Evolutionary conservation across 2,797 vertebrate species (phyloP), one percentile per base, ranked within the genome.

Genomic region (Cercopithecus mitis): DNA sequence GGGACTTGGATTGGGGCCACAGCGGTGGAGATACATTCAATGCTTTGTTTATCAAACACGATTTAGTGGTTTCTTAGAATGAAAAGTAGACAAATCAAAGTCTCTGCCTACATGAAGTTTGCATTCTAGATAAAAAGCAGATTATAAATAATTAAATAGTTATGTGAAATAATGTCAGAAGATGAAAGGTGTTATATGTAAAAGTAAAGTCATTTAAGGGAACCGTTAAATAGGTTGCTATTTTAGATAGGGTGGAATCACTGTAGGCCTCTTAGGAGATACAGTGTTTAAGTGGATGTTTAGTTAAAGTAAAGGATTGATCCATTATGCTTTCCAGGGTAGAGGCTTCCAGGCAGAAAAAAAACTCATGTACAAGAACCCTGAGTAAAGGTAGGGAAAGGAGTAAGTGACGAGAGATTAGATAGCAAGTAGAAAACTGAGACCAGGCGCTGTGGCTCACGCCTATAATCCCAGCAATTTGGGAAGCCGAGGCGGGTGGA

Each of bases 401-500:
- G 8, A 67, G 7, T 61, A 22, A 24, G 67, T 73, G 14, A 47
- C 1, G 27, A 25, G 41, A 75, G 27, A 19, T 39, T 58, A 52
- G 25, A 3, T 3, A 75, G 6, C 55, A 67, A 92, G 27, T 10
- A 41, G 67, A 33, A 92, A 17, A 41, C 20, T 67, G 33, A 67
- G 61, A 33, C 15, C 0, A 7, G 61, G 61, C 0, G 30, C 33
- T 8, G 61, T 67, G 61, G 61, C 15, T 67, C 61, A 67, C 1
- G 0, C 61, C 61, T 67, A 7, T n/a, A n/a, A n/a, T n/a, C 61
- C 30, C 61, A 19, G 3, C 61, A 67, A 15, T n/a, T 17, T 67
- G 30, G 7, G 15, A 67, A 7, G 15, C 7, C 0, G 7, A 67
- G 30, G 30, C 6, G 0, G 61, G 30, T 0, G 0, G 61, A 67